Percentiles rank a stretch among this genome's conserved stretches.
These are phyloP conservation scores for Oxyura jamaicensis DNA, from an alignment of 2,113 vertebrate species.

Conservation along the genomic window DNA sequence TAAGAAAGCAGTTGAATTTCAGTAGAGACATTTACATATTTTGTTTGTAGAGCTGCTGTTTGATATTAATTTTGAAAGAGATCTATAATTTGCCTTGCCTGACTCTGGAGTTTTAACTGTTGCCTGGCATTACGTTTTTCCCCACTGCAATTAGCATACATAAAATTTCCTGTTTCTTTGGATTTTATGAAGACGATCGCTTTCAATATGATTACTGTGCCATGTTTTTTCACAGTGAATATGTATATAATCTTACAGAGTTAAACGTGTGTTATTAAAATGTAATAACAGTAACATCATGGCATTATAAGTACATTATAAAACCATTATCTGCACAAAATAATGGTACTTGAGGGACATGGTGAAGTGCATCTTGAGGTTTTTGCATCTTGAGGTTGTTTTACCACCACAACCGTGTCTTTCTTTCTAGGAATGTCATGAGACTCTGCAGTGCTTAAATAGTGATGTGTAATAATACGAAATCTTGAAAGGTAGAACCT, in stretches of 20 bases:
- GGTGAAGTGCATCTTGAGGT: neutral
- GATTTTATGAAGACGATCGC: neutral
- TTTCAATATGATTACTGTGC: accelerated
- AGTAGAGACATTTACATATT: neutral
- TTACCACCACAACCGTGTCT: neutral
- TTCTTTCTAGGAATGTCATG: neutral
- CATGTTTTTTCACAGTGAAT: neutral
- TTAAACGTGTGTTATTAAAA: slow-evolving; percentile 6
- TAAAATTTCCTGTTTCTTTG: slow-evolving; percentile 1
- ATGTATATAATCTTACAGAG: neutral
- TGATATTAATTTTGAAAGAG: slow-evolving; percentile 16
- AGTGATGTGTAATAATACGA: neutral
- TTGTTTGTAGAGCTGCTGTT: neutral
- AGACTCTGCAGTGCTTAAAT: neutral
- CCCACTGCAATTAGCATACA: neutral
- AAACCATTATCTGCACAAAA: slow-evolving; percentile 1
- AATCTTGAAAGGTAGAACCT: neutral
- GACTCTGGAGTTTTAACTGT: neutral
- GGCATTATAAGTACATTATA: slow-evolving; percentile 16
- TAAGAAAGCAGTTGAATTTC: slow-evolving; percentile 15
- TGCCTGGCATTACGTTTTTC: neutral
- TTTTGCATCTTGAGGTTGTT: neutral
- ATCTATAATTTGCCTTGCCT: neutral
- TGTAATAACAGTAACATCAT: neutral
- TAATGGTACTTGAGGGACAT: slow-evolving; percentile 1